phyloP scores from a whole-genome alignment of 1,140 invertebrate genomes.

The Latrodectus geometricus region DNA sequence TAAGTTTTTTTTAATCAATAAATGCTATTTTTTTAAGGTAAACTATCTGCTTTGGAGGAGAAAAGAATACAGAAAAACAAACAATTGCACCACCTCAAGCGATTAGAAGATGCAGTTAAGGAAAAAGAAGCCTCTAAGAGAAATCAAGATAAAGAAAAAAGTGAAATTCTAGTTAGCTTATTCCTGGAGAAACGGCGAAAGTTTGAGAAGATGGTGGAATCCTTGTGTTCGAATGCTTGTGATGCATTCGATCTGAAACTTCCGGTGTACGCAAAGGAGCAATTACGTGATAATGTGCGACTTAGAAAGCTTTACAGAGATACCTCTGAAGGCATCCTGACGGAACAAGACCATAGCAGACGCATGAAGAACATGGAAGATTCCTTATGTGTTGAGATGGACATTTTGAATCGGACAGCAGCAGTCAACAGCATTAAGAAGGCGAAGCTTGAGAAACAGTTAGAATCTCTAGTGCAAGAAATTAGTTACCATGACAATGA shows the following conservation, averaged over 20 bases:
- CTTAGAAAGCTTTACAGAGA: not conserved
- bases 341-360: slow-evolving; percentile 2
- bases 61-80: not conserved
- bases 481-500: not conserved
- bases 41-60: slow-evolving; percentile 21
- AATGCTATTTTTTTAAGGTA: not conserved
- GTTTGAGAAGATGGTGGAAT: not conserved
- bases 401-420: not conserved
- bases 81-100: not conserved
- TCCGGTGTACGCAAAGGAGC: slow-evolving; percentile 4
- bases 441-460: not conserved
- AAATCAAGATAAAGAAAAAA: not conserved
- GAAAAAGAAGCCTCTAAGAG: not conserved
- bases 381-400: not conserved
- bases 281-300: slow-evolving; percentile 13
- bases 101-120: slow-evolving; percentile 3
- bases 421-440: not conserved
- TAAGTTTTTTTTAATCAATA: not conserved
- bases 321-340: not conserved
- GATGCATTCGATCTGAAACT: not conserved
- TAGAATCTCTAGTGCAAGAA: not conserved
- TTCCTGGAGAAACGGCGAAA: not conserved
- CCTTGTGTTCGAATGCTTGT: not conserved
- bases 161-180: not conserved
- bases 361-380: not conserved